Conservation (phyloP, 2,113 vertebrate genomes). For the Myotis yumanensis region DNA sequence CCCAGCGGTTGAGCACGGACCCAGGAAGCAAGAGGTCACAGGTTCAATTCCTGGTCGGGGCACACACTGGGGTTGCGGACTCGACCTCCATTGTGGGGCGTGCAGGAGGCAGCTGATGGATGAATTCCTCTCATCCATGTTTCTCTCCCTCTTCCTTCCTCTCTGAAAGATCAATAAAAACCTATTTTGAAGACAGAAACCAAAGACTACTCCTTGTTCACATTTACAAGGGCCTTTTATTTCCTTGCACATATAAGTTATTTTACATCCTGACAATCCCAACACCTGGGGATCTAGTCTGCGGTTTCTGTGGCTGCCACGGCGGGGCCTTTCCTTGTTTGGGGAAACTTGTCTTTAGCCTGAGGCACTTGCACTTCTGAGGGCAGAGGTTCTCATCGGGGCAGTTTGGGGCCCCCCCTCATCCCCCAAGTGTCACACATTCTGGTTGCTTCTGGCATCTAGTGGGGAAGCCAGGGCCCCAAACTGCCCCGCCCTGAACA, state of each 20-base stretch:
- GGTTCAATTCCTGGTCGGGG: neutral
- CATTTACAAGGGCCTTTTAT: neutral
- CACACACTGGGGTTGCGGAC: too few relatives aligned
- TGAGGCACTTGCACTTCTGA: fast-evolving
- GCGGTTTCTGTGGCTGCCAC: neutral
- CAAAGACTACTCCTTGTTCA: too few relatives aligned
- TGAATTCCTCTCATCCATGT: too few relatives aligned
- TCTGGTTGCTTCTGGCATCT: too few relatives aligned
- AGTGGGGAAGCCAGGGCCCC: neutral
- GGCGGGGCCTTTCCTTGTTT: neutral
- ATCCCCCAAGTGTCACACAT: fast-evolving
- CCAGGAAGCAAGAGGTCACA: too few relatives aligned
- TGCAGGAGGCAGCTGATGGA: too few relatives aligned
- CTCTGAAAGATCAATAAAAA: neutral
- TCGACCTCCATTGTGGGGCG: too few relatives aligned
- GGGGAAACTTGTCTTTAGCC: neutral
- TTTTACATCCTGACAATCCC: neutral
- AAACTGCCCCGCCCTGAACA: fast-evolving
- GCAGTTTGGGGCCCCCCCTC: fast-evolving
- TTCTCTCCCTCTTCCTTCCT: too few relatives aligned
- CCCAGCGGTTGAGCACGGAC: too few relatives aligned
- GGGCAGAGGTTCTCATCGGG: neutral
- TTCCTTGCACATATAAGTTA: neutral
- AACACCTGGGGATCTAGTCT: neutral
- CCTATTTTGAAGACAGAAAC: neutral